These are phyloP conservation scores for Rhinichthys klamathensis DNA, from an alignment of 2,113 vertebrate genomes.

Conservation along the genomic window DNA sequence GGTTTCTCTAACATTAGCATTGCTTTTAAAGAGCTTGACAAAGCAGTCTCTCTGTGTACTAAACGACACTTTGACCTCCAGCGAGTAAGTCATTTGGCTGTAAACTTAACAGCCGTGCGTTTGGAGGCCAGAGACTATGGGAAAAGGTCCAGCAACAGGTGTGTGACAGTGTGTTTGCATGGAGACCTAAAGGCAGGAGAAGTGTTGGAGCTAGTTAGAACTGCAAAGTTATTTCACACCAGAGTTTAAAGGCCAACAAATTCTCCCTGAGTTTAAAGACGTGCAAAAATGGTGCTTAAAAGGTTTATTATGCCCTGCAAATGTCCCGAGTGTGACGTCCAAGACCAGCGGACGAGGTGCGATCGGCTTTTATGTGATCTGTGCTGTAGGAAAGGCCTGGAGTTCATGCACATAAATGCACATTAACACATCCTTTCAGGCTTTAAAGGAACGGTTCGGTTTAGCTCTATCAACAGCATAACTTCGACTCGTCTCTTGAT, in stretches of 20 bases:
- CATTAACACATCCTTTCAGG: neutral
- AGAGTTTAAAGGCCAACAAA: neutral
- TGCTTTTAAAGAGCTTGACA: neutral
- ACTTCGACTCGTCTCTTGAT: too few species aligned
- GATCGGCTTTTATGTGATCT: neutral
- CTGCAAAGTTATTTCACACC: slow-evolving; percentile 19
- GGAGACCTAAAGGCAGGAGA: neutral
- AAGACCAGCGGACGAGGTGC: neutral
- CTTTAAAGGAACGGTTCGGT: neutral
- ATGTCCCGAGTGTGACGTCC: slow-evolving; percentile 2
- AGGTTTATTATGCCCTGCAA: slow-evolving; percentile 3
- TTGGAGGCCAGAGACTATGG: neutral
- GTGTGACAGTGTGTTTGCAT: neutral
- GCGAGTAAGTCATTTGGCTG: neutral
- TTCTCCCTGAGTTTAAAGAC: neutral
- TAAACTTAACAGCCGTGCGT: slow-evolving; percentile 2
- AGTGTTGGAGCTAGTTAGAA: neutral
- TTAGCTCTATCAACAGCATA: neutral
- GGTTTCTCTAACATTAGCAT: neutral
- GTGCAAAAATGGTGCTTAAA: neutral
- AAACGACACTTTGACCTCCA: neutral
- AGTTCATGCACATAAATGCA: neutral
- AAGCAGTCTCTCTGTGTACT: neutral
- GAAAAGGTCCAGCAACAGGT: slow-evolving; percentile 13
- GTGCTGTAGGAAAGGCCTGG: neutral